Conservation (phyloP, 37 sponge, comb jelly and placozoan genomes). For the Chondrosia reniformis region DNA sequence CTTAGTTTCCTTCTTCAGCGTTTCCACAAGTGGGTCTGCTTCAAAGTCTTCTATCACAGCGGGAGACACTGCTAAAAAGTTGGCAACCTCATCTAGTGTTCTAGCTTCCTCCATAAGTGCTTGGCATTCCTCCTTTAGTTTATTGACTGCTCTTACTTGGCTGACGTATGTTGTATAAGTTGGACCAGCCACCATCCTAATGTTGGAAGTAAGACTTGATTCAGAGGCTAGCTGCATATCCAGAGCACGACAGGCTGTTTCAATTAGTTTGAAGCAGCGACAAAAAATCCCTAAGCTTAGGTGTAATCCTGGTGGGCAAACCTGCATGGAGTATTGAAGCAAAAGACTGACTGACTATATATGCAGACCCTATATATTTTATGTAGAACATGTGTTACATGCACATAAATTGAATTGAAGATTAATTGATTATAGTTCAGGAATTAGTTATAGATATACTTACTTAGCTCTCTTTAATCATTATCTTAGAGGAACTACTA, state of each 20-base stretch:
- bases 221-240: too few relatives aligned
- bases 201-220: background rate
- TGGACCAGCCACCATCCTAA: background rate
- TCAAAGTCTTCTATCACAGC: background rate
- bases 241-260: background rate
- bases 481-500: too few relatives aligned
- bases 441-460: too few relatives aligned
- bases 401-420: too few relatives aligned
- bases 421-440: too few relatives aligned
- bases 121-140: background rate
- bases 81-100: background rate
- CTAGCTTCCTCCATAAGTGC: background rate
- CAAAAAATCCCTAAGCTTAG: slow-evolving; percentile 1
- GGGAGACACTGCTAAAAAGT: background rate
- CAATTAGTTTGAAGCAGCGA: background rate
- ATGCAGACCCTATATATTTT: too few relatives aligned
- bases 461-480: too few relatives aligned
- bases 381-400: too few relatives aligned
- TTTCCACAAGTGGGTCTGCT: background rate
- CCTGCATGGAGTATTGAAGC: background rate
- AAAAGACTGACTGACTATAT: too few relatives aligned
- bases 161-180: background rate
- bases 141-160: background rate
- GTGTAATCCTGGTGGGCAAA: background rate
- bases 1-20: background rate